Evolutionary conservation across 2,797 vertebrate species (phyloP), one percentile per base, ranked within the genome.

Genomic region (Acanthurus lineatus): DNA sequence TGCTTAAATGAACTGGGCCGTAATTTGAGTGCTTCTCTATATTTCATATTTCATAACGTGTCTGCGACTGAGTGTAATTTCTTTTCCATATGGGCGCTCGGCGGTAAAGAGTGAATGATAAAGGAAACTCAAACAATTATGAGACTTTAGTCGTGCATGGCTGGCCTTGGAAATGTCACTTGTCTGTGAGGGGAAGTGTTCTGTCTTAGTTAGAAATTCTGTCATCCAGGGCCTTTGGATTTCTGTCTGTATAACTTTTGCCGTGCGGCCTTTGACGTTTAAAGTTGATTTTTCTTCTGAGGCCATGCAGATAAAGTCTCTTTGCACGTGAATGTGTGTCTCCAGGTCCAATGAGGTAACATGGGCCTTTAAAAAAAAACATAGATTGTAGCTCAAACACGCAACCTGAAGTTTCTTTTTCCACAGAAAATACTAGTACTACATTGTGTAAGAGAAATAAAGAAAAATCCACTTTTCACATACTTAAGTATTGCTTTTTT

Each of bases 111-210:
- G 77, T 86, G 85, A 89, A 85, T 83, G 85, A 91, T 89, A 90
- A 92, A 86, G 88, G 69, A 83, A 86, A 90, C 70, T 80, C 87
- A 91, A 94, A 94, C 90, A 94, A 93, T 94, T 84, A 92, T 84
- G 89, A 89, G 76, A 84, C 80, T 88, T 92, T 92, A 91, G 92
- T 87, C 58, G 12, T 35, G 84, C 90, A 73, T 90, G 62, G 70
- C 78, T 58, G 85, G 67, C 69, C 81, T 54, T 79, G 86, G 76
- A 90, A 90, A 93, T 93, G 89, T 86, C 91, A 88, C 87, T 89
- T 83, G 87, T 92, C 89, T 82, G 81, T 51, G 70, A 80, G 79
- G 65, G 77, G 79, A 88, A 84, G 87, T 86, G 62, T 88, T 94
- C 86, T 80, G 86, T 94, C 90, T 94, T 89, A 91, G 89, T 94